Conservation (phyloP, 2,797 vertebrate species). For the Pagetopsis macropterus region DNA sequence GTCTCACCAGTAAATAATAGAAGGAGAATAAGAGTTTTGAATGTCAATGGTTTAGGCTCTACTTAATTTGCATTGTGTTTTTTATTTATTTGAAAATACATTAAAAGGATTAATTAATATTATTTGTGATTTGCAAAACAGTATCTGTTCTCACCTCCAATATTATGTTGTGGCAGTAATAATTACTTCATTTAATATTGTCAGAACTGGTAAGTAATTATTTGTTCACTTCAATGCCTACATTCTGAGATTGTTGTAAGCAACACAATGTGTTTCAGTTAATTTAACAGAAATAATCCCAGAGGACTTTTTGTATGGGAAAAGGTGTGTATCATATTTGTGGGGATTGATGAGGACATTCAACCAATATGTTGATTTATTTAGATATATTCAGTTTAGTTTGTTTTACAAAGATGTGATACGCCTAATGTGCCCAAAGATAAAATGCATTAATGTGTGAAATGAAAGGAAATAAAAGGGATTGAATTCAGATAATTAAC, state of each 20-base stretch:
- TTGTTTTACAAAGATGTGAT: constrained; percentile 3
- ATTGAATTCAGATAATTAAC: neutral
- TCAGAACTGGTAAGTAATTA: neutral
- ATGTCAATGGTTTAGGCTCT: too few relatives aligned
- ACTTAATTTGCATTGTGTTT: neutral
- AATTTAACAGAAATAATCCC: neutral
- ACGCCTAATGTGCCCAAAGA: constrained; percentile 10
- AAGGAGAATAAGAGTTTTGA: too few relatives aligned
- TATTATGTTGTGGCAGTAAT: neutral
- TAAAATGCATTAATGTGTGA: neutral
- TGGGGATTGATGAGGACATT: neutral
- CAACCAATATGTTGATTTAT: neutral
- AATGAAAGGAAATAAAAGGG: neutral
- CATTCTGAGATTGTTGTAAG: neutral
- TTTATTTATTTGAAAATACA: too few relatives aligned
- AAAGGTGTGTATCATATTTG: neutral
- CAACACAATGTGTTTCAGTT: neutral
- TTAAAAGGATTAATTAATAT: neutral
- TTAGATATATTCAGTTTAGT: neutral
- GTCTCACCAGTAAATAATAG: neutral
- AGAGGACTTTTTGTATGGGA: neutral
- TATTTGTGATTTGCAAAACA: neutral
- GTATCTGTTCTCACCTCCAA: neutral
- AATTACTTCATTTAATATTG: neutral
- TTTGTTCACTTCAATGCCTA: neutral